Evolutionary conservation across 2,113 vertebrate genomes (phyloP).

Genomic region (Hydropotes inermis): DNA sequence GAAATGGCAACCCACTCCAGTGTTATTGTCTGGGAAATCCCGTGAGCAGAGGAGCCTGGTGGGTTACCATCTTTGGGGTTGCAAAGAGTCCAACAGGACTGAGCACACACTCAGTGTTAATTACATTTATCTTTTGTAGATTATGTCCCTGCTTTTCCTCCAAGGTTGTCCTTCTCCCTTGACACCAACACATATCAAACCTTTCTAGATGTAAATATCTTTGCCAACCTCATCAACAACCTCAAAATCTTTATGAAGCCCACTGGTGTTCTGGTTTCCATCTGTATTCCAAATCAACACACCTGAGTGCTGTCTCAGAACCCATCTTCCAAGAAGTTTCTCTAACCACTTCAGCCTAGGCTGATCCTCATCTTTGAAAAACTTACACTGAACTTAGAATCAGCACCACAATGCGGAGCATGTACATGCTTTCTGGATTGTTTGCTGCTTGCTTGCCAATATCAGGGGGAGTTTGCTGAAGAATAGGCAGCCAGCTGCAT

Average conservation of each 20-base stretch:
- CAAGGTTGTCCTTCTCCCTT: background rate
- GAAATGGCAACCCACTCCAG: background rate
- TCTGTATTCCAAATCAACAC: background rate
- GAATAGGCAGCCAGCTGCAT: background rate
- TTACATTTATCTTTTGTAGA: background rate
- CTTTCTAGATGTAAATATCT: background rate
- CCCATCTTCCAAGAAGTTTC: background rate
- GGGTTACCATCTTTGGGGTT: background rate
- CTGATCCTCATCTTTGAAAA: background rate
- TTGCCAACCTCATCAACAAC: background rate
- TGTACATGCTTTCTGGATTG: background rate
- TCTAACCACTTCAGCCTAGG: background rate
- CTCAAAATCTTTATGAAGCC: background rate
- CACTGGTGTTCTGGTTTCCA: background rate
- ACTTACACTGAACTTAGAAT: background rate
- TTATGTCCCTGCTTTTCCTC: background rate
- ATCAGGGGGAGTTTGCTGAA: background rate
- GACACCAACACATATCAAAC: background rate
- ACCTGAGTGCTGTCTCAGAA: background rate
- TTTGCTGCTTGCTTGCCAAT: background rate
- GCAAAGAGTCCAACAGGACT: background rate
- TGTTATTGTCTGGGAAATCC: background rate
- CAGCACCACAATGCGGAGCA: fast-evolving
- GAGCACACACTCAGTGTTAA: background rate
- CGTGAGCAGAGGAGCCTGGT: background rate